These are phyloP conservation scores for Sebastes aleutianus DNA, from an alignment of 2,797 vertebrate genomes.

Conservation along the genomic window DNA sequence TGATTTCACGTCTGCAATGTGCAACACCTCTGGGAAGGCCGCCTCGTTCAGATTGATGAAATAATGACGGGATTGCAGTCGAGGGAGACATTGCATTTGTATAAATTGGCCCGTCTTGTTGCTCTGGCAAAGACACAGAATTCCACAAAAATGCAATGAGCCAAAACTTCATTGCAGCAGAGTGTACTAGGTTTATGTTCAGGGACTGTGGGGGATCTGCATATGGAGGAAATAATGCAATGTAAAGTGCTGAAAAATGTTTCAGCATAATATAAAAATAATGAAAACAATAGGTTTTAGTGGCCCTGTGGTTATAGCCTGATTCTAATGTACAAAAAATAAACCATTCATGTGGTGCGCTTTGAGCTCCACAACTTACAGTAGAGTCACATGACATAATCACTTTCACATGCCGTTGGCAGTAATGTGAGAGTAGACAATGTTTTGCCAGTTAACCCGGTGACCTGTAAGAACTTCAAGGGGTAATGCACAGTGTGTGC, in stretches of 20 bases:
- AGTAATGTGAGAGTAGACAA: slow-evolving; percentile 4
- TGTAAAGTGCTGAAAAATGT: background rate
- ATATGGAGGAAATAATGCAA: background rate
- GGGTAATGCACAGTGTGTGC: background rate
- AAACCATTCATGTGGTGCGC: background rate
- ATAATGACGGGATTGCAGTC: slow-evolving; percentile 5
- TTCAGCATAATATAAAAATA: background rate
- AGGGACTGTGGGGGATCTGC: background rate
- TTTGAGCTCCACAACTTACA: slow-evolving; percentile 24
- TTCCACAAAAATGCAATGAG: slow-evolving; percentile 20
- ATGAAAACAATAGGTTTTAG: background rate
- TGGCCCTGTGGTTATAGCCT: background rate
- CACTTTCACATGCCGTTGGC: slow-evolving; percentile 22
- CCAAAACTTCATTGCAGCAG: slow-evolving; percentile 21
- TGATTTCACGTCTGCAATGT: slow-evolving; percentile 36
- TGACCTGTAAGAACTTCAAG: slow-evolving; percentile 34
- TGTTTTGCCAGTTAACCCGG: slow-evolving; percentile 8
- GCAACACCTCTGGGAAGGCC: slow-evolving; percentile 29
- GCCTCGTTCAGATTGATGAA: slow-evolving; percentile 25
- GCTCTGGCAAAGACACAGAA: background rate
- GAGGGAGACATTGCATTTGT: slow-evolving; percentile 10
- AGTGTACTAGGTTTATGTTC: background rate
- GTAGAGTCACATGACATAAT: slow-evolving; percentile 38
- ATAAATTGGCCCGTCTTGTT: background rate
- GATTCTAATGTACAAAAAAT: background rate